Evolutionary conservation across 2,888 invertebrate genomes (phyloP).

Genomic region (Elysia crispata): DNA sequence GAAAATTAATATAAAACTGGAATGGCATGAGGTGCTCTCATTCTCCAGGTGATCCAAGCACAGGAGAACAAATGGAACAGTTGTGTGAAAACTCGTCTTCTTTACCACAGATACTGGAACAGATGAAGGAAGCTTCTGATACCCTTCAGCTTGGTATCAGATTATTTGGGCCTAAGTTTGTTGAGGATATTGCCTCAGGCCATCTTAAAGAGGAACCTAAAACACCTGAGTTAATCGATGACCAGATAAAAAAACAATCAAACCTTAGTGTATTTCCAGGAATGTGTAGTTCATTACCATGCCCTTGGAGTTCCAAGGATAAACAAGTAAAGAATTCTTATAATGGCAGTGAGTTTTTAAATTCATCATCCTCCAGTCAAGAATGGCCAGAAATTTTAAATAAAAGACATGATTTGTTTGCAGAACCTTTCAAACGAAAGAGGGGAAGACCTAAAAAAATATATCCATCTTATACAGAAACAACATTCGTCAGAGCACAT

Average conservation of each 20-base stretch:
- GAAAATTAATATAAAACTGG: constrained; percentile 36
- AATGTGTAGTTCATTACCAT: constrained; percentile 28
- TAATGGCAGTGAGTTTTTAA: no score
- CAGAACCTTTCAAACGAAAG: no score
- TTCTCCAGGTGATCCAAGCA: constrained; percentile 41
- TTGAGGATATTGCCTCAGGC: constrained; percentile 37
- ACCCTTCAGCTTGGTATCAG: constrained; percentile 41
- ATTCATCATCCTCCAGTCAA: no score
- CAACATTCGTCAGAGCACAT: no score
- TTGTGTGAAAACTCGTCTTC: constrained; percentile 29
- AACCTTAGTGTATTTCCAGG: constrained; percentile 40
- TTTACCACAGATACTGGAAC: constrained; percentile 14
- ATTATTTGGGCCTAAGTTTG: constrained; percentile 42
- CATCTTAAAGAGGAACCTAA: constrained; percentile 20
- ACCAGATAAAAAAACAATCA: constrained; percentile 11
- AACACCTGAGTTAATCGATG: constrained; percentile 12
- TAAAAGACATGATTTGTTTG: no score
- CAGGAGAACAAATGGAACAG: constrained; percentile 5
- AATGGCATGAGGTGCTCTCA: constrained; percentile 46
- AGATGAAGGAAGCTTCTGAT: constrained; percentile 38
- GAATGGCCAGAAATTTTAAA: no score
- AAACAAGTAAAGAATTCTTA: no score
- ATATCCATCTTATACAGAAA: no score
- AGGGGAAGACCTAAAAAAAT: no score
- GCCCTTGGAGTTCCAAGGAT: no score